Base-by-base conservation (phyloP, 1,140 invertebrate genomes). In the Polypedilum pembai region DNA sequence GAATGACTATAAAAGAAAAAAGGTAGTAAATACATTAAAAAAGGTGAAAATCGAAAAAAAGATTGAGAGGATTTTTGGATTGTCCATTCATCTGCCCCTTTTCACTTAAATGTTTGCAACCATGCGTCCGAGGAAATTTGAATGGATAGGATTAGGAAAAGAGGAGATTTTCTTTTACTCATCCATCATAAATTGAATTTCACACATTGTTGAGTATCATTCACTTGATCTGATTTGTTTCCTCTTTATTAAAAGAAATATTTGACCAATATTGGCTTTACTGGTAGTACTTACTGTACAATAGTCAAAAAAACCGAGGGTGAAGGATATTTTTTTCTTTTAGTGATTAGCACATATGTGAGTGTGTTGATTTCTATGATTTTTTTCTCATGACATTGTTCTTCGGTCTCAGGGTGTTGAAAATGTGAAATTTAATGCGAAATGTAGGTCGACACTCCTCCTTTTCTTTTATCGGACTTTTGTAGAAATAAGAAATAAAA, bases 201-300 rank as follows among this genome's bases (percentile, higher is more conserved):
- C 45, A 56, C 45, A 56, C 45, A 56, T 56, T 56, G 45, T 56
- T 56, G 45, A 56, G n/a, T 56, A 56, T 56, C 45, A 56, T 33
- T 33, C 24, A 33, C 24, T 33, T 33, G 24, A 33, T 56, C 45
- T 12, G 45, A 56, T 56, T 56, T 15, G 12, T 56, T 15, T n/a
- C n/a, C 24, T 33, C 24, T n/a, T 56, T 56, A 56, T 56, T 12
- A 56, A 56, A 15, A 56, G 10, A 56, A 56, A 56, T n/a, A 56
- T 56, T 56, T 56, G 45, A 56, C 12, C 45, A 56, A 56, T n/a
- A 56, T 56, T 56, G 45, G 45, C 45, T 56, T 56, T 56, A n/a
- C n/a, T 33, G 24, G 24, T 33, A 33, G 24, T 33, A 5, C 24
- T 33, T 33, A 33, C 24, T 33, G 5, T 33, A 33, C 24, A 33